Evolutionary conservation across 2,113 vertebrate genomes (phyloP).

Genomic region (Pseudonaja textilis): DNA sequence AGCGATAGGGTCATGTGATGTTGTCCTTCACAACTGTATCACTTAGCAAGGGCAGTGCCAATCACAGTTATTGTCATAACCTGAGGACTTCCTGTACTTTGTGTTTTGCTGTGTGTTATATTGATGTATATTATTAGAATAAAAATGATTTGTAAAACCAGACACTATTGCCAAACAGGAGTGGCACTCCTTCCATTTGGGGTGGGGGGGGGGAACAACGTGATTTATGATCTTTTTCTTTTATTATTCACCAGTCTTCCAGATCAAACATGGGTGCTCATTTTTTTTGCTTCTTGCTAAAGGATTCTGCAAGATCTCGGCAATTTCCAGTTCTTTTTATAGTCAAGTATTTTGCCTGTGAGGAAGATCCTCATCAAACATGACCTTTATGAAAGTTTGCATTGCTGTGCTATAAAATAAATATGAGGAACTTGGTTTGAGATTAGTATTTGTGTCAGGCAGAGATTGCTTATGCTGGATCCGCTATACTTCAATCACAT

Average conservation of each 20-base stretch:
- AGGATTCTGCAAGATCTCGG: background rate
- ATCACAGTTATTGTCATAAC: background rate
- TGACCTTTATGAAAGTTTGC: constrained; percentile 31
- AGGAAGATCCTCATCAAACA: constrained; percentile 32
- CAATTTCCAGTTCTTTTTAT: constrained; percentile 31
- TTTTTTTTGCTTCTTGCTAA: background rate
- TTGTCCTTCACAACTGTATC: background rate
- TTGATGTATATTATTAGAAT: background rate
- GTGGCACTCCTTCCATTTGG: background rate
- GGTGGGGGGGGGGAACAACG: background rate
- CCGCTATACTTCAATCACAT: background rate
- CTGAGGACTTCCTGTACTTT: background rate
- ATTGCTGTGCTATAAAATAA: constrained; percentile 29
- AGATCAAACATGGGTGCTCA: background rate
- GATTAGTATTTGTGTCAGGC: constrained; percentile 30
- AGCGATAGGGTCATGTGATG: background rate
- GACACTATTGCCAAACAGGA: background rate
- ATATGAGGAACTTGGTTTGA: constrained; percentile 26
- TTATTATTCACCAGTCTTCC: background rate
- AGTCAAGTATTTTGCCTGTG: constrained; percentile 6
- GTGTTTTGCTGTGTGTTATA: background rate
- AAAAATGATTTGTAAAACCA: background rate
- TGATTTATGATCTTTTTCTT: background rate
- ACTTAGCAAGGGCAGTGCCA: background rate
- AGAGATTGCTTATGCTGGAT: background rate